phyloP scores from a whole-genome alignment of 30 jellyfish, hydroid and myxozoan species.

The Mastigias papua region DNA sequence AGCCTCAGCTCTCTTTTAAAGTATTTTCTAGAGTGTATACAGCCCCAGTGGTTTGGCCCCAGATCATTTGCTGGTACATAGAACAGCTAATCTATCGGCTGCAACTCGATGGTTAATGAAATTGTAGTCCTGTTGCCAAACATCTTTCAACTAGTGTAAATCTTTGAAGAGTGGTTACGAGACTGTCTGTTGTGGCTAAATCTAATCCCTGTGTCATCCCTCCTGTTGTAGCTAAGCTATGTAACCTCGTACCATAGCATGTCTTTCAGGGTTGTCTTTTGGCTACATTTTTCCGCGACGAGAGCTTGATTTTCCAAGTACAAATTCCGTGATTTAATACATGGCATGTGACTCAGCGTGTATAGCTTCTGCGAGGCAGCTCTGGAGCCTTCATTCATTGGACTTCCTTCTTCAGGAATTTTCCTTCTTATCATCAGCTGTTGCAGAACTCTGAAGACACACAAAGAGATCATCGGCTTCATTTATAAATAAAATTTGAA shows the following conservation, averaged over 20 bases:
- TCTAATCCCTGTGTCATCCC: constrained; percentile 3
- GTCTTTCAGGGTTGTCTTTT: neutral
- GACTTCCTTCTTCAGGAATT: constrained; percentile 41
- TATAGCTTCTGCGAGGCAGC: constrained; percentile 1
- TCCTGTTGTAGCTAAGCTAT: neutral
- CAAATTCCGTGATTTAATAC: neutral
- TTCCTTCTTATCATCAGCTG: constrained; percentile 64
- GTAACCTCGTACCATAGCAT: neutral
- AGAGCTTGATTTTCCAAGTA: neutral
- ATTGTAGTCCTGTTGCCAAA: neutral
- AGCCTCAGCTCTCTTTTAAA: no score
- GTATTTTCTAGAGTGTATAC: no score
- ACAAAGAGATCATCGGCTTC: constrained; percentile 67
- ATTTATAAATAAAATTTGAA: constrained; percentile 31
- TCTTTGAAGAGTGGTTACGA: constrained; percentile 22
- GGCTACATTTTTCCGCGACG: neutral
- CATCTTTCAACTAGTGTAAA: constrained; percentile 11
- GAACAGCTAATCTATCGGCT: neutral
- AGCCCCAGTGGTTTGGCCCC: no score
- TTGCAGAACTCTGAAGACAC: constrained; percentile 56
- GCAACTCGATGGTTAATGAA: neutral
- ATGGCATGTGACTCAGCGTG: neutral
- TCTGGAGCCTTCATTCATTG: constrained; percentile 25
- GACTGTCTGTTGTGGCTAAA: constrained; percentile 18
- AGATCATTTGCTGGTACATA: neutral